These are phyloP conservation scores for Pterocles burchelli DNA, from an alignment of 2,113 vertebrate genomes.

Conservation along the genomic window DNA sequence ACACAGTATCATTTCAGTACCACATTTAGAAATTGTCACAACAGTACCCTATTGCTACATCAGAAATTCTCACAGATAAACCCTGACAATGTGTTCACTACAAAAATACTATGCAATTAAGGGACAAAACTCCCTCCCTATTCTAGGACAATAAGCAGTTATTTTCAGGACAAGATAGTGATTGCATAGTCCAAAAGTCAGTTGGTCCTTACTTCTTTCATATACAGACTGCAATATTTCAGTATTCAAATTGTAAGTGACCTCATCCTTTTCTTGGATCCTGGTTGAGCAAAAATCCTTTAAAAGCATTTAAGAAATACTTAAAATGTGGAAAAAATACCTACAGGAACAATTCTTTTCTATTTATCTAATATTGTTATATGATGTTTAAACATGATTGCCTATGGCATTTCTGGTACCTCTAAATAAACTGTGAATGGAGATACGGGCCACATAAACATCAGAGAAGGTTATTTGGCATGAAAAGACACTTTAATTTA, in stretches of 20 bases:
- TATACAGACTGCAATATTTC: not conserved
- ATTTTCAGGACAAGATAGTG: not conserved
- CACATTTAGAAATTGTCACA: not conserved
- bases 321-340: not conserved
- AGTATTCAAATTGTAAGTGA: not conserved
- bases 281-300: not conserved
- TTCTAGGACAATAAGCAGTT: not conserved
- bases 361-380: not conserved
- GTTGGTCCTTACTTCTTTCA: not conserved
- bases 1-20: not conserved
- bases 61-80: not conserved
- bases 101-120: not conserved
- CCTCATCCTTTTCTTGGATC: not conserved
- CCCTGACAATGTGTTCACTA: not conserved
- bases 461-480: not conserved
- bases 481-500: not conserved
- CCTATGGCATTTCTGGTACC: not conserved
- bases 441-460: not conserved
- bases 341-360: not conserved
- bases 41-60: not conserved
- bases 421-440: not conserved
- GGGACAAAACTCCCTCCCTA: not conserved
- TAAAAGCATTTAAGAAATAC: not conserved
- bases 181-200: not conserved
- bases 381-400: not conserved